A percentile compares a stretch with the other conserved stretches of the same genome.
Conservation (phyloP, 2,113 vertebrate genomes). For the Romanogobio albipinnatus region DNA sequence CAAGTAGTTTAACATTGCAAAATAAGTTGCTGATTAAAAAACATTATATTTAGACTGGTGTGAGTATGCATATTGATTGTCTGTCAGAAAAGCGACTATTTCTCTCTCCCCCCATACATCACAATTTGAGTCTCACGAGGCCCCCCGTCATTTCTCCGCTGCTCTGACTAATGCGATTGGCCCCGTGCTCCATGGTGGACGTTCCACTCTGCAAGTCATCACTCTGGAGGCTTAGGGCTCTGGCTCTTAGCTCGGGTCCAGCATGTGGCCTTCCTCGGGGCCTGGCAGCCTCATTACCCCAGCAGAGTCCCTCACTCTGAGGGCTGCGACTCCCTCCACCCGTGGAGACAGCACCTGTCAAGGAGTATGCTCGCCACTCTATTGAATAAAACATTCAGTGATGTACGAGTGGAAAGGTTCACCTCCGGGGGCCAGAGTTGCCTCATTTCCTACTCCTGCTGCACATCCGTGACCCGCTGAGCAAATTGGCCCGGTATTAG, state of each 20-base stretch:
- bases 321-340: slow-evolving; percentile 66
- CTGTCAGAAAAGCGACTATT: background rate
- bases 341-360: slow-evolving; percentile 74
- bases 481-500: slow-evolving; percentile 80
- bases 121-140: slow-evolving; percentile 8
- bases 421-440: slow-evolving; percentile 75
- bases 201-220: slow-evolving; percentile 45
- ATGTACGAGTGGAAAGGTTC: slow-evolving; percentile 79
- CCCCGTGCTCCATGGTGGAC: slow-evolving; percentile 17
- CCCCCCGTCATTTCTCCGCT: background rate
- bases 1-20: background rate
- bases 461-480: slow-evolving; percentile 76
- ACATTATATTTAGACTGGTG: background rate
- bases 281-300: slow-evolving; percentile 67
- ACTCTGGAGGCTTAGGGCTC: slow-evolving; percentile 43
- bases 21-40: background rate
- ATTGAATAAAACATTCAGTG: slow-evolving; percentile 83
- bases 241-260: slow-evolving; percentile 39
- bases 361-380: slow-evolving; percentile 70
- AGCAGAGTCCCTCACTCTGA: slow-evolving; percentile 70
- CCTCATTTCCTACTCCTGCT: slow-evolving; percentile 78
- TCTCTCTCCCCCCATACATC: background rate
- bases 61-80: slow-evolving; percentile 3
- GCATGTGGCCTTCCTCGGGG: slow-evolving; percentile 45
- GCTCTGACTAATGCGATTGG: slow-evolving; percentile 22